Evolutionary conservation across 2,113 vertebrate species (phyloP), one percentile per base, ranked within the genome.

Genomic region (Rana temporaria): DNA sequence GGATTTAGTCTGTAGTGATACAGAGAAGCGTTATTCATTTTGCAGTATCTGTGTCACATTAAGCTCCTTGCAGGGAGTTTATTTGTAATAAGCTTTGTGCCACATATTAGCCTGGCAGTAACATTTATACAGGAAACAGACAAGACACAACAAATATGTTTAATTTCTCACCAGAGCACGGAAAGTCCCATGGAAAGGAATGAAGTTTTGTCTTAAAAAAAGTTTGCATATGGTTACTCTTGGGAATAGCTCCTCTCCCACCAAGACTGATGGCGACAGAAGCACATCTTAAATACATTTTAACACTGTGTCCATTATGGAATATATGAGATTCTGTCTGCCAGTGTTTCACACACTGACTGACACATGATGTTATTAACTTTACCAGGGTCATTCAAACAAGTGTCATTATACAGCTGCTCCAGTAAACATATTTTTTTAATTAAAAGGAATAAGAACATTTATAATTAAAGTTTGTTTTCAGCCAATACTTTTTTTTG

Each of bases 141-240:
- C 56, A 62, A 60, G 72, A 75, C 56, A 75, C 57, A 75, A 57
- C 30, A 75, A 62, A 75, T 75, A 60, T 75, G 60, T 62, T 75
- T 75, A 32, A 75, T 60, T 75, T 75, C 56, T 75, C 56, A 75
- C 72, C 72, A 75, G 24, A 38, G 32, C 72, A n/a, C 42, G 72
- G 72, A 75, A 62, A 75, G 11, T 75, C 71, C 56, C 56, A 75
- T 60, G n/a, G 26, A 60, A 18, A 20, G 70, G 20, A 72, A 74
- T 59, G 9, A 20, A 32, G n/a, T 60, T 75, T 17, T 75, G 56
- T 60, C 55, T 38, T 38, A 62, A 42, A 42, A 42, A 42, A 60
- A 75, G 38, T 32, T 62, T 75, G 72, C 30, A 56, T 16, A 16
- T 8, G 56, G n/a, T 75, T 32, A 60, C 70, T 42, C 12, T n/a